A percentile compares a stretch with the other conserved stretches of the same genome.
Conservation (phyloP, 2,113 vertebrate species). For the Parus major region DNA sequence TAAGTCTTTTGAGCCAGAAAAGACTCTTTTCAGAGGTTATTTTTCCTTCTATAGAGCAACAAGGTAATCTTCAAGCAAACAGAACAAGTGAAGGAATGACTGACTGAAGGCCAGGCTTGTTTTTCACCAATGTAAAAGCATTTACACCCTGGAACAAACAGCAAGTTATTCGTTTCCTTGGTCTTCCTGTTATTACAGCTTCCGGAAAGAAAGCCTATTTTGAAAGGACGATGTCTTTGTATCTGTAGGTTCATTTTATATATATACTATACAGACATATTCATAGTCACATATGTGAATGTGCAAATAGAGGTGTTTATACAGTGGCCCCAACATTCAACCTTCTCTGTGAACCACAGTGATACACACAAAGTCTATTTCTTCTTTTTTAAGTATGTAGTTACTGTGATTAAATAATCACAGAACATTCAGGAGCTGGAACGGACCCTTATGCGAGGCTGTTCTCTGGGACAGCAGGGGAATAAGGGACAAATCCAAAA, state of each 20-base stretch:
- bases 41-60: conserved; percentile 13
- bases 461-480: neutral
- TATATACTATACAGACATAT: neutral
- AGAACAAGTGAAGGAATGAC: neutral
- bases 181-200: conserved; percentile 31
- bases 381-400: neutral
- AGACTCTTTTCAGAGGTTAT: neutral
- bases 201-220: neutral
- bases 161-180: neutral
- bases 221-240: neutral
- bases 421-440: neutral
- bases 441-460: accelerated
- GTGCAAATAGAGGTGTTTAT: neutral
- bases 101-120: neutral
- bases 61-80: conserved; percentile 42
- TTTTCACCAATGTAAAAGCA: neutral
- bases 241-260: neutral
- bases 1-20: conserved; percentile 40
- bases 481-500: neutral
- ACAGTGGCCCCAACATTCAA: neutral
- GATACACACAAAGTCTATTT: neutral
- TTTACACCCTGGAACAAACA: neutral
- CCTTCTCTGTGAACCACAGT: neutral
- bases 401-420: neutral
- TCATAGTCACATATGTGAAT: neutral